Evolutionary conservation across 2,797 vertebrate genomes (phyloP), one percentile per base, ranked within the genome.

Genomic region (Rhadinocentrus ornatus): DNA sequence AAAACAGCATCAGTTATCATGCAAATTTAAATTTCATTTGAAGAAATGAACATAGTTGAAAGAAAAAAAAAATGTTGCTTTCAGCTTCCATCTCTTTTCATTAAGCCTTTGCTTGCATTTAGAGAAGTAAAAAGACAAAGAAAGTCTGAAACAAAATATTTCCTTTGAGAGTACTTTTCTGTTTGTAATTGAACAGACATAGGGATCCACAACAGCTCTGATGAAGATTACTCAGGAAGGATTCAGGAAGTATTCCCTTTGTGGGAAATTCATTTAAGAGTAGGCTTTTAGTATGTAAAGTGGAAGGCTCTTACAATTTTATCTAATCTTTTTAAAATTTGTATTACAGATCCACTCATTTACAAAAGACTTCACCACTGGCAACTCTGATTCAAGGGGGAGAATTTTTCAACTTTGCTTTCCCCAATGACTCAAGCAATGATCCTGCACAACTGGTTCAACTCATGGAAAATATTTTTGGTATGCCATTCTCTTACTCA

Each of bases 391-490:
- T 88, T 10, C 27, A 87, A n/a, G 76, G 54, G 1, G 44, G 18
- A 6, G 70, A 77, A 1, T 24, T 71, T 53, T 53, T 89, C 9
- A 80, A 65, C 12, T 24, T 74, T 1, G 1, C 41, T 10, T 68
- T 88, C 24, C 50, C 77, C 20, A 53, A 39, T 2, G 27, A 87
- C 32, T 41, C 80, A 6, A 62, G 0, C 4, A 27, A 24, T 13
- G 67, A 86, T 41, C 53, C 85, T 13, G 54, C 66, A 13, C 10
- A 37, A n/a, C 15, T 93, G 34, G 9, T 90, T 20, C 7, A 79
- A 0, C 1, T 82, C 12, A 77, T 91, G 84, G 81, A 76, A 26
- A 77, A 10, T 8, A 66, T 93, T 41, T 41, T 93, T 22, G 91
- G 94, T 95, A 85, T 20, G 88, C 75, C 32, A 24, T n/a, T 22